A percentile compares a stretch with the other conserved stretches of the same genome.
Conservation (phyloP, 2,113 vertebrate genomes). For the Spheniscus mendiculus region DNA sequence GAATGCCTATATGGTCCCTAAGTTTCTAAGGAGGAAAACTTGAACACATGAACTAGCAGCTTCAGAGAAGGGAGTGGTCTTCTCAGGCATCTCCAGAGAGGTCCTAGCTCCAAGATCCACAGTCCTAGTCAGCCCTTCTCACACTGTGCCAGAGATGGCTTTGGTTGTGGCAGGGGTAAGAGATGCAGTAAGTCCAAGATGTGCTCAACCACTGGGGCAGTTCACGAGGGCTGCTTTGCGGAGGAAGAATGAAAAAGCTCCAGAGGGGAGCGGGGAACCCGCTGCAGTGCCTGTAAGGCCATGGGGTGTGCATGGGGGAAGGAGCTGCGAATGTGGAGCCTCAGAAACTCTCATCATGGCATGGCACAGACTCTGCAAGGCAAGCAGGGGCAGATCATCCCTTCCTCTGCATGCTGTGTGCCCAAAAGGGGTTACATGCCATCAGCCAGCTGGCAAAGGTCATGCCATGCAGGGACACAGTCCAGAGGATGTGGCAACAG, state of each 20-base stretch:
- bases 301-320: neutral
- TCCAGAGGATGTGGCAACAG: neutral
- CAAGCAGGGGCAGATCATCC: neutral
- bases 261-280: neutral
- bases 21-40: neutral
- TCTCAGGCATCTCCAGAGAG: neutral
- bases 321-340: accelerated
- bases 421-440: neutral
- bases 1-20: neutral
- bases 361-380: neutral
- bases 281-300: neutral
- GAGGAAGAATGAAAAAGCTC: neutral
- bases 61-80: neutral
- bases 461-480: neutral
- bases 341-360: neutral
- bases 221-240: neutral
- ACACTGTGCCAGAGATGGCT: too few species aligned
- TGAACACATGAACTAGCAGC: neutral
- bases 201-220: neutral
- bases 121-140: neutral
- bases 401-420: neutral
- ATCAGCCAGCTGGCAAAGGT: neutral
- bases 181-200: neutral
- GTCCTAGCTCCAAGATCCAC: neutral
- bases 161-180: neutral